Evolutionary conservation across 2,888 invertebrate genomes (phyloP), one percentile per base, ranked within the genome.

Genomic region (Hydrotaea cyrtoneurina): DNA sequence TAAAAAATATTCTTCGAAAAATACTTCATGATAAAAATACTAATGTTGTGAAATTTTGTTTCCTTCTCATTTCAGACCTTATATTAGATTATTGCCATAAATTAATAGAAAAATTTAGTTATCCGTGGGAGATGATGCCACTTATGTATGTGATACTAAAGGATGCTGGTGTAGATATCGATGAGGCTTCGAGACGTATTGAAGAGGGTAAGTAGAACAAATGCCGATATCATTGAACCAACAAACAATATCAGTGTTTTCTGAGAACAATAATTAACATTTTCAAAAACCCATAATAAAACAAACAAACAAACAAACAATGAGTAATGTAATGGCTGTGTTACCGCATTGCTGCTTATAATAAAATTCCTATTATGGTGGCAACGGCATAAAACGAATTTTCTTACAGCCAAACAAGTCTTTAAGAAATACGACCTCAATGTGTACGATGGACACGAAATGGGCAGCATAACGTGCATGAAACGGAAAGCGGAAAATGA

Each of bases 121-220:
- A 96, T 91, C 95, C 96, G 4, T 96, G 95, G 95, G 96, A 96
- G 91, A 95, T 96, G 94, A 95, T 96, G 94, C 96, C 96, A 21
- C 92, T 96, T 53, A 95, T 96, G 93, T 95, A 96, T 92, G 95
- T 95, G 89, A 96, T 96, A 92, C 94, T 96, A 83, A 96, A 96
- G 91, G 95, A 96, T 89, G 95, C 96, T 69, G 94, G 94, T 83
- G 95, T 95, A 55, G 95, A 96, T 92, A 93, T 96, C 77, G 96
- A 96, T 88, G 96, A 96, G 92, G 96, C 96, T 79, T 94, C 95
- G 74, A 93, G 94, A 89, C 94, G 96, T 89, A 96, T 96, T 88
- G 94, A 95, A 87, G 96, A 96, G 95, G 96, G 96, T 96, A 89
- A 89, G 88, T 92, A 88, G 31, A 4, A 3, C 13, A 11, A 23